These are phyloP conservation scores for Tapirus indicus DNA, from an alignment of 2,797 vertebrate genomes.

Conservation along the genomic window DNA sequence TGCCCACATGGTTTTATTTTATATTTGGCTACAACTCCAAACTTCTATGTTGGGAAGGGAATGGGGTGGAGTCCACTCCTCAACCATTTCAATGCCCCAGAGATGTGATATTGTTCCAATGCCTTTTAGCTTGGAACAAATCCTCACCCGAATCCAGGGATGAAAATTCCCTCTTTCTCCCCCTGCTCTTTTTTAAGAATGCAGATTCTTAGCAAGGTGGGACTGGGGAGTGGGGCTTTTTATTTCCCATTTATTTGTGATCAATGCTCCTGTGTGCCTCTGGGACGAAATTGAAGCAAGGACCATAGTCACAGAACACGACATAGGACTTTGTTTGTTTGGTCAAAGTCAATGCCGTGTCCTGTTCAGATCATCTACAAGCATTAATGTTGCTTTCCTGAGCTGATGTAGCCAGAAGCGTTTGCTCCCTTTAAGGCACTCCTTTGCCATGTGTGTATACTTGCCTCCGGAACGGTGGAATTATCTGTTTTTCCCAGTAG, in stretches of 20 bases:
- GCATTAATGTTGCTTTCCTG: background rate
- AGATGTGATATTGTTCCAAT: background rate
- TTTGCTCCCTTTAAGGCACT: constrained; percentile 69
- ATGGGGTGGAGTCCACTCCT: accelerated
- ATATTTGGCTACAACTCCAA: background rate
- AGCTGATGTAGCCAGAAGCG: constrained; percentile 54
- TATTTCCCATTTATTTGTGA: background rate
- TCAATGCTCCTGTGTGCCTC: background rate
- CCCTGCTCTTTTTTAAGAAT: constrained; percentile 60
- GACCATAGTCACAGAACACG: constrained; percentile 32
- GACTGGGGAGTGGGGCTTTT: background rate
- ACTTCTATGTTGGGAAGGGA: background rate
- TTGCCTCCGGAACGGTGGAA: constrained; percentile 62
- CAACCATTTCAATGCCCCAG: background rate
- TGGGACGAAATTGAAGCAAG: background rate
- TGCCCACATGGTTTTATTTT: background rate
- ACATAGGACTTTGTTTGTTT: background rate
- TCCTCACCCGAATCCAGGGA: constrained; percentile 31
- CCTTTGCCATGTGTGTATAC: constrained; percentile 53
- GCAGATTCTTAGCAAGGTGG: background rate
- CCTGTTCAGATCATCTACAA: constrained; percentile 42
- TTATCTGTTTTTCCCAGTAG: constrained; percentile 44
- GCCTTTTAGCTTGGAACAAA: constrained; percentile 14
- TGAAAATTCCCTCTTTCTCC: constrained; percentile 49
- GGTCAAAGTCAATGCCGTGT: background rate